phyloP scores from a whole-genome alignment of 2,888 invertebrate species.

The Cybosia mesomella region DNA sequence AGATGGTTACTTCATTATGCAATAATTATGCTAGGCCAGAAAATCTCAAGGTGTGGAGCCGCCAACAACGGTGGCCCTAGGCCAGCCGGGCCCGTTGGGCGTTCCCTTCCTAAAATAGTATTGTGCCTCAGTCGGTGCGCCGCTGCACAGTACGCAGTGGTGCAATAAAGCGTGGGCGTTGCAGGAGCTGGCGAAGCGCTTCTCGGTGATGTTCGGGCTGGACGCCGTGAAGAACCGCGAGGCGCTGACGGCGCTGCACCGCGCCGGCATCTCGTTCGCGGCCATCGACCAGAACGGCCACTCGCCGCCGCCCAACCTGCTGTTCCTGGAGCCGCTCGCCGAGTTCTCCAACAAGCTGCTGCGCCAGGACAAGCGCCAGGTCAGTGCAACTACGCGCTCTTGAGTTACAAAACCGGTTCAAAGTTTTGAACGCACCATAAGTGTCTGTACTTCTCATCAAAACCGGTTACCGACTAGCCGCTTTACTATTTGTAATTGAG shows the following conservation, averaged over 20 bases:
- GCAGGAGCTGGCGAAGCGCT: constrained; percentile 97
- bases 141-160: not conserved
- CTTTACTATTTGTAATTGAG: no score
- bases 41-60: no score
- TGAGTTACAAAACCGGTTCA: no score
- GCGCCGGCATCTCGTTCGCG: constrained; percentile 97
- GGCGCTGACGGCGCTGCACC: constrained; percentile 97
- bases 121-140: no score
- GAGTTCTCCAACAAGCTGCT: constrained; percentile 99
- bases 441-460: no score
- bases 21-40: no score
- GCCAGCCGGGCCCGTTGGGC: no score
- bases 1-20: no score
- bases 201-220: constrained; percentile 98
- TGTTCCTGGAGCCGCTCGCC: constrained; percentile 97
- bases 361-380: constrained; percentile 97
- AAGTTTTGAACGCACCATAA: no score
- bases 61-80: no score
- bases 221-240: constrained; percentile 99
- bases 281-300: constrained; percentile 70
- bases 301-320: constrained; percentile 94
- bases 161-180: not conserved
- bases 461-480: no score
- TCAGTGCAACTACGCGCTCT: constrained; percentile 66
- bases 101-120: no score